Evolutionary conservation across 2,797 vertebrate genomes (phyloP).

Genomic region (Coluber constrictor): DNA sequence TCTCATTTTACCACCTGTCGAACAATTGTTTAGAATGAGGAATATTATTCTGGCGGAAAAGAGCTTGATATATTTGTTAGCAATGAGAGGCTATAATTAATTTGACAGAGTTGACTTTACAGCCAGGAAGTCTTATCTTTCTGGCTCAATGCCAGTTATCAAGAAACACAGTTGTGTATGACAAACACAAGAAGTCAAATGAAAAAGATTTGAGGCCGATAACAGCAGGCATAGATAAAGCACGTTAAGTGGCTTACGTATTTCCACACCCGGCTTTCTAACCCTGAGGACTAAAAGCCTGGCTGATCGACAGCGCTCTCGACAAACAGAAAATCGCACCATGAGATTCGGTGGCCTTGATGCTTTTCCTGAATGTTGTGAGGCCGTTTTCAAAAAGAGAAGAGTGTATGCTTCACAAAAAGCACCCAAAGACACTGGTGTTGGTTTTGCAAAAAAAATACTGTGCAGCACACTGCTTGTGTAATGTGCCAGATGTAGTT

Average conservation of each 20-base stretch:
- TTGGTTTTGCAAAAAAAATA: too few relatives aligned
- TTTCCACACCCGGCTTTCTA: not conserved
- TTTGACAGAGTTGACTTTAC: not conserved
- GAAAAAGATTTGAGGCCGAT: not conserved
- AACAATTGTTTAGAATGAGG: not conserved
- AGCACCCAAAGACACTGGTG: not conserved
- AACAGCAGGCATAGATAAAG: not conserved
- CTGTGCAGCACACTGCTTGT: too few relatives aligned
- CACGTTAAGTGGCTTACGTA: not conserved
- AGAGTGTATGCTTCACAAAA: not conserved
- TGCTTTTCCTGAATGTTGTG: not conserved
- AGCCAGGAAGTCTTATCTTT: fast-evolving
- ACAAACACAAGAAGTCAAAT: not conserved
- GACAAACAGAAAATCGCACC: not conserved
- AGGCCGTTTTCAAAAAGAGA: not conserved
- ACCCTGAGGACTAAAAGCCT: not conserved
- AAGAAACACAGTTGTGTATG: fast-evolving
- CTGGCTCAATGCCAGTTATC: fast-evolving
- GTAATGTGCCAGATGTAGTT: not conserved
- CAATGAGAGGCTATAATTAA: fast-evolving
- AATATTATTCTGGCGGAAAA: conserved; percentile 33
- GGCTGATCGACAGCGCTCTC: not conserved
- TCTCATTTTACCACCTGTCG: not conserved
- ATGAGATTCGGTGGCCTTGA: not conserved
- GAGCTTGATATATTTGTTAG: fast-evolving